Evolutionary conservation across 2,797 vertebrate species (phyloP).

Genomic region (Luscinia luscinia): DNA sequence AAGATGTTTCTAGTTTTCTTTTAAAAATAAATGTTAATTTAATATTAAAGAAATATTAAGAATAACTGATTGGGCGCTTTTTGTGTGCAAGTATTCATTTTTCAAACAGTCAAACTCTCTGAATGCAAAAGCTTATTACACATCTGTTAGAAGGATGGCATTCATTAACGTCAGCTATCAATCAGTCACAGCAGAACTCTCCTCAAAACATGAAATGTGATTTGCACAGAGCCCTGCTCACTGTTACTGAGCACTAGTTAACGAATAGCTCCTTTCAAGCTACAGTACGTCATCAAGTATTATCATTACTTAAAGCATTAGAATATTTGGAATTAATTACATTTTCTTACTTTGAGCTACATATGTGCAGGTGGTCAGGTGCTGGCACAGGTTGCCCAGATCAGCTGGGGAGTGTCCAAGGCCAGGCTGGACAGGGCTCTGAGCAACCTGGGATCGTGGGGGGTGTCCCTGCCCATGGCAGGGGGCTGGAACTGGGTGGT

Average conservation of each 20-base stretch:
- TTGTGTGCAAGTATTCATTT: not conserved
- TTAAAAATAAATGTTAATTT: not conserved
- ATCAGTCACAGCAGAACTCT: conserved; percentile 16
- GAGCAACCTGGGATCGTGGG: not conserved
- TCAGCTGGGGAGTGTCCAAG: not conserved
- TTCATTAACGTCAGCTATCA: conserved; percentile 52
- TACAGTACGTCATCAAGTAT: not conserved
- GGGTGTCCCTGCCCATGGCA: not conserved
- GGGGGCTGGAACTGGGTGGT: not conserved
- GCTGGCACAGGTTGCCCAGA: not conserved
- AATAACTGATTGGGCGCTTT: not conserved
- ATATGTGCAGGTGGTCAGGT: not conserved
- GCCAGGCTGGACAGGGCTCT: not conserved
- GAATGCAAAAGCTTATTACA: conserved; percentile 29
- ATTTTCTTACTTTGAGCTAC: not conserved
- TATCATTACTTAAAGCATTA: not conserved
- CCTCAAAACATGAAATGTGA: not conserved
- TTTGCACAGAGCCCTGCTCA: conserved; percentile 6
- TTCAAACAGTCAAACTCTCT: conserved; percentile 17
- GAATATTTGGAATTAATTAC: not conserved
- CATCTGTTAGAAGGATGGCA: not conserved
- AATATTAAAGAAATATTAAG: not conserved
- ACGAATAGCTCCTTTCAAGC: not conserved
- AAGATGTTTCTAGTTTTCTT: not conserved
- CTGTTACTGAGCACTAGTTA: not conserved